Conservation (phyloP, 2,888 invertebrate species). For the Netelia melanura region DNA sequence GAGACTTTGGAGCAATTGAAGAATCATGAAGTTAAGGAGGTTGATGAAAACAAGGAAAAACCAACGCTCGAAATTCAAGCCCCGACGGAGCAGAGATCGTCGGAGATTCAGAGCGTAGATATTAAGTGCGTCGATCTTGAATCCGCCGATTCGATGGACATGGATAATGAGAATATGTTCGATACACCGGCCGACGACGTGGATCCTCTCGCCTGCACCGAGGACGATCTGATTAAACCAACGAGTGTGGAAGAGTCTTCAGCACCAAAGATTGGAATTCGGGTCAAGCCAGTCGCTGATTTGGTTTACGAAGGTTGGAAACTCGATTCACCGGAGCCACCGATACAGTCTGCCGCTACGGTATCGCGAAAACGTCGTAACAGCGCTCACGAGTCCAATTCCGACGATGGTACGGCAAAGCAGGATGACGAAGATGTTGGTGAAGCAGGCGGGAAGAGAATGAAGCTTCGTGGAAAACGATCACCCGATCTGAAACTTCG, state of each 20-base stretch:
- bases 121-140: constrained; percentile 68
- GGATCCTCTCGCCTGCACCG: constrained; percentile 83
- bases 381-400: constrained; percentile 79
- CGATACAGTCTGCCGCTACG: constrained; percentile 33
- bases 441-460: constrained; percentile 80
- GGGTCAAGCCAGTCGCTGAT: constrained; percentile 81
- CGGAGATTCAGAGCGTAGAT: constrained; percentile 75
- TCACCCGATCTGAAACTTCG: constrained; percentile 79
- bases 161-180: constrained; percentile 75
- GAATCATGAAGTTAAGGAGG: constrained; percentile 58
- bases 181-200: constrained; percentile 73
- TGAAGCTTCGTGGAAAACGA: constrained; percentile 79
- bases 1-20: constrained; percentile 74
- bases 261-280: constrained; percentile 73
- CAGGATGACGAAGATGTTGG: constrained; percentile 79
- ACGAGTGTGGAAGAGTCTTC: constrained; percentile 54
- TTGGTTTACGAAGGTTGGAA: constrained; percentile 81
- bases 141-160: constrained; percentile 78
- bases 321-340: constrained; percentile 72
- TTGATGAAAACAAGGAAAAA: constrained; percentile 55
- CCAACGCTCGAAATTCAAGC: constrained; percentile 21
- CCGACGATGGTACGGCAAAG: constrained; percentile 85
- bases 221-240: constrained; percentile 71
- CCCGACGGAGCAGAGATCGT: constrained; percentile 28
- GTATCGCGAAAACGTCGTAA: constrained; percentile 79